Conservation (phyloP, 2,888 invertebrate genomes). For the Eupelmus urozonus region DNA sequence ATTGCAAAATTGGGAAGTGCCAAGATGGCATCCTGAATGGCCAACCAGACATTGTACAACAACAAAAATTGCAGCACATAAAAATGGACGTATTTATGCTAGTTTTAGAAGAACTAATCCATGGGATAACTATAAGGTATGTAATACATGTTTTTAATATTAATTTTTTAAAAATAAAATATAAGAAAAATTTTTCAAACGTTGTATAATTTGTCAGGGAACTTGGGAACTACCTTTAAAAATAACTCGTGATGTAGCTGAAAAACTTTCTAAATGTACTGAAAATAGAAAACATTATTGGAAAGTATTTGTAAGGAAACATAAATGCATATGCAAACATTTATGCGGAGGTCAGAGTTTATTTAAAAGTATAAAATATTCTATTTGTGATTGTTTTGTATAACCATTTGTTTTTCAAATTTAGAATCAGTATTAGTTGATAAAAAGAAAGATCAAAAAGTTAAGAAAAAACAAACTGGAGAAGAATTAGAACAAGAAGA, state of each 20-base stretch:
- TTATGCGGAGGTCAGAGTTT: constrained; percentile 23
- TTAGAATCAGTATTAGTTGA: neutral
- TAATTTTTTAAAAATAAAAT: neutral
- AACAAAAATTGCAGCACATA: constrained; percentile 66
- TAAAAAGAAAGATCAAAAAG: constrained; percentile 19
- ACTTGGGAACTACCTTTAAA: constrained; percentile 68
- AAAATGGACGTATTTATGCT: constrained; percentile 65
- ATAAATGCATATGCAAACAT: constrained; percentile 44
- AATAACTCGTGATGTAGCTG: constrained; percentile 64
- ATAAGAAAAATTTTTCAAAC: constrained; percentile 15
- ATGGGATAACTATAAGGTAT: constrained; percentile 67
- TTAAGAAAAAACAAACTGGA: neutral
- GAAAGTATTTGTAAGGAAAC: constrained; percentile 61
- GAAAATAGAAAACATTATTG: constrained; percentile 63
- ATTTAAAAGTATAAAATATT: neutral
- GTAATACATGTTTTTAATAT: constrained; percentile 2
- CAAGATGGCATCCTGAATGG: constrained; percentile 68
- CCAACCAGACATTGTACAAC: constrained; percentile 65
- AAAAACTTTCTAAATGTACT: constrained; percentile 63
- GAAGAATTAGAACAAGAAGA: constrained; percentile 3
- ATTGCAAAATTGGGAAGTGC: constrained; percentile 70
- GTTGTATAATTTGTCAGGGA: constrained; percentile 41
- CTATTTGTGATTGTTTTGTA: neutral
- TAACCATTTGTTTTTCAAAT: neutral
- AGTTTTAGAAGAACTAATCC: constrained; percentile 61